Percentiles rank a stretch among this genome's conserved stretches.
Evolutionary conservation across 2,888 invertebrate species (phyloP).

Genomic region (Gerris lacustris): DNA sequence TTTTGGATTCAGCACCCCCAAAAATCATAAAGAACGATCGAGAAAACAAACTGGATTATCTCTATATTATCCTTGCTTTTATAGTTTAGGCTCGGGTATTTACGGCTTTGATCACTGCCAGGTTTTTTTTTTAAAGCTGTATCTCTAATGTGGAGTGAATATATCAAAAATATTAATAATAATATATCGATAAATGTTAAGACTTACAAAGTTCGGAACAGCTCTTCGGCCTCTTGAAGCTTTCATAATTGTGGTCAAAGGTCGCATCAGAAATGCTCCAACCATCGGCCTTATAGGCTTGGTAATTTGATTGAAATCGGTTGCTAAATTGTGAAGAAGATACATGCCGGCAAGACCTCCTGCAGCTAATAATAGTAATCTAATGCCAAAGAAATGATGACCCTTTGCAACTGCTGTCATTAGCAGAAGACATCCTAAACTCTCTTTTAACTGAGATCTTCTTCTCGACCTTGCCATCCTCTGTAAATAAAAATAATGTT

Average conservation of each 20-base stretch:
- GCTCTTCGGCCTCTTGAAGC: slow-evolving; percentile 30
- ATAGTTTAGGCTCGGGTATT: too few relatives aligned
- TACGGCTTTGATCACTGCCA: too few relatives aligned
- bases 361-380: slow-evolving; percentile 37
- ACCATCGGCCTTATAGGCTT: slow-evolving; percentile 21
- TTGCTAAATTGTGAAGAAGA: slow-evolving; percentile 40
- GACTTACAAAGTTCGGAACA: slow-evolving; percentile 17
- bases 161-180: too few relatives aligned
- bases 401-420: slow-evolving; percentile 31
- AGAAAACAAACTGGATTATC: too few relatives aligned
- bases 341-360: slow-evolving; percentile 41
- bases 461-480: neutral
- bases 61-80: too few relatives aligned
- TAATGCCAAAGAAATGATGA: slow-evolving; percentile 36
- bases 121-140: too few relatives aligned
- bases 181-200: too few relatives aligned
- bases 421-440: slow-evolving; percentile 27
- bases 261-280: slow-evolving; percentile 13
- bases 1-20: too few relatives aligned
- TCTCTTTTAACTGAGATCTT: neutral
- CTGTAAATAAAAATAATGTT: too few relatives aligned
- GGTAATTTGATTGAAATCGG: slow-evolving; percentile 38
- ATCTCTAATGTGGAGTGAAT: too few relatives aligned
- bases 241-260: slow-evolving; percentile 32
- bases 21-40: too few relatives aligned